Conservation (phyloP, 2,797 vertebrate genomes). For the Vireo griseus region DNA sequence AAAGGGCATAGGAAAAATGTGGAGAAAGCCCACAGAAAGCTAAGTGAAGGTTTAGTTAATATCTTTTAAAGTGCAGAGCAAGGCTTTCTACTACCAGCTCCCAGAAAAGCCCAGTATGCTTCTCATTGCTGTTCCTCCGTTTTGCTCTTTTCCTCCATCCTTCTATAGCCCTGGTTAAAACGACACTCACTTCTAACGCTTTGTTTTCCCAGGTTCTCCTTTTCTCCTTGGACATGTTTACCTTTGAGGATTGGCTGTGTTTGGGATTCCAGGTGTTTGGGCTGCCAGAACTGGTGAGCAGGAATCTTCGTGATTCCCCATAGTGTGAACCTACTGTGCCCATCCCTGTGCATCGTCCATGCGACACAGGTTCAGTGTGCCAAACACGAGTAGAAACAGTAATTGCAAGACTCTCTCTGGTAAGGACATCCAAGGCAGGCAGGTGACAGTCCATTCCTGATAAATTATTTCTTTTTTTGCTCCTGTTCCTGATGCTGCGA, state of each 20-base stretch:
- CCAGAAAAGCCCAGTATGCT: neutral
- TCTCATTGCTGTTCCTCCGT: neutral
- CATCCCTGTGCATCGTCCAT: fast-evolving
- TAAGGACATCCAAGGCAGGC: neutral
- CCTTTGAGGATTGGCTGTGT: neutral
- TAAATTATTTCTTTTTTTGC: neutral
- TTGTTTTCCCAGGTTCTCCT: neutral
- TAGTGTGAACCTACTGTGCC: fast-evolving
- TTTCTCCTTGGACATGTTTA: neutral
- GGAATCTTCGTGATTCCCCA: neutral
- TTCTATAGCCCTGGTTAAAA: neutral
- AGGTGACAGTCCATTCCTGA: neutral
- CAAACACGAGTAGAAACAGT: neutral
- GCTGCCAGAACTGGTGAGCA: neutral
- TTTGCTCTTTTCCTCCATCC: neutral
- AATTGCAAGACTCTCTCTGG: neutral
- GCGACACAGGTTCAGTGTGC: neutral
- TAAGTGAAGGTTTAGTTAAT: neutral
- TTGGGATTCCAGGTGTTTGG: neutral
- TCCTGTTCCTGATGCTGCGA: neutral
- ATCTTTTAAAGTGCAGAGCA: neutral
- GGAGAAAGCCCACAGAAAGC: neutral
- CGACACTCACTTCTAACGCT: neutral
- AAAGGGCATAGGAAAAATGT: neutral
- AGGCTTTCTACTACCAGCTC: neutral